Conservation (phyloP, 2,797 vertebrate species). For the Uromys caudimaculatus region DNA sequence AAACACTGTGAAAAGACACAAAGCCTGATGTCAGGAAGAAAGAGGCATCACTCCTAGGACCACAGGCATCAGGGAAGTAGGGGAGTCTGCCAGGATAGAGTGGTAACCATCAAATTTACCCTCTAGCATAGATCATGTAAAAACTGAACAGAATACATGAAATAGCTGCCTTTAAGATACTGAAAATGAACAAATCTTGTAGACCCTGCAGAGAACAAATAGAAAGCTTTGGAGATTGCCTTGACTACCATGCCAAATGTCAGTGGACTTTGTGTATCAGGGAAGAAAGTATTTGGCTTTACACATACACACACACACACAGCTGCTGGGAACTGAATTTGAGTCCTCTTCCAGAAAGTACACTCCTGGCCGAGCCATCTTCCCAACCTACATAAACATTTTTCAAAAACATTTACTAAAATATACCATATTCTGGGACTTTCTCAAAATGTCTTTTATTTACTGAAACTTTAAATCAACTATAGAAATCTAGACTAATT, state of each 20-base stretch:
- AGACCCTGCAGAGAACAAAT: not conserved
- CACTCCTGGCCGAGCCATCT: not conserved
- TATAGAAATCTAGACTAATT: not conserved
- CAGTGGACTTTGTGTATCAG: not conserved
- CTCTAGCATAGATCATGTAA: not conserved
- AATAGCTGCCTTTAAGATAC: not conserved
- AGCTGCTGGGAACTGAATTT: not conserved
- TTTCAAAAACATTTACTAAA: not conserved
- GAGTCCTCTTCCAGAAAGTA: not conserved
- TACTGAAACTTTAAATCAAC: not conserved
- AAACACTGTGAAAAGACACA: not conserved
- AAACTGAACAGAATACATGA: not conserved
- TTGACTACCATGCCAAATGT: too few species aligned
- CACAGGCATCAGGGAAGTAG: not conserved
- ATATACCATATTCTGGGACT: not conserved
- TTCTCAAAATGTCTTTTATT: not conserved
- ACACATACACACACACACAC: too few species aligned
- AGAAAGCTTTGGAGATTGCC: not conserved
- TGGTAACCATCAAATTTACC: not conserved
- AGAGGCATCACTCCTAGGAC: not conserved
- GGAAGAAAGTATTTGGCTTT: not conserved
- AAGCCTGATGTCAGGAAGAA: not conserved
- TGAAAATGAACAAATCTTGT: not conserved
- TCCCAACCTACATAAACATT: not conserved
- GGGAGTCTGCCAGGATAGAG: not conserved